Conservation (phyloP, 2,888 invertebrate genomes). For the Pristionchus exspectatus region DNA sequence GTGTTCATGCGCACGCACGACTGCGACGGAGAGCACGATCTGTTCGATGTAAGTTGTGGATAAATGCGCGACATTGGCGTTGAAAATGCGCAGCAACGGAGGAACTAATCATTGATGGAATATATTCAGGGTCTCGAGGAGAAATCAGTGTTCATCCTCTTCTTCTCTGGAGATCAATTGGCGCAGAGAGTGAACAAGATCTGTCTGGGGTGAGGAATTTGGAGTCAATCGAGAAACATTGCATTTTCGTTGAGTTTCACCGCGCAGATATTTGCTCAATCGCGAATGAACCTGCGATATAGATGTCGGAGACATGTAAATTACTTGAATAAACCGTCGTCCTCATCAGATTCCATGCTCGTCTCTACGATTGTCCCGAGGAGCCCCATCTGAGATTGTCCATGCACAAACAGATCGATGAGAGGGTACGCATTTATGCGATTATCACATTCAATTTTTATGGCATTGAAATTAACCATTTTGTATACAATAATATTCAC, state of each 20-base stretch:
- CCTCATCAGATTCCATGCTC: conserved; percentile 87
- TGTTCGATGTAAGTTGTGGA: conserved; percentile 58
- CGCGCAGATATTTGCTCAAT: not conserved
- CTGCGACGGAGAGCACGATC: conserved; percentile 61
- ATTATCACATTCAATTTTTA: no score
- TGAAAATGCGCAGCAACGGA: not conserved
- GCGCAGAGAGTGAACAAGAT: conserved; percentile 40
- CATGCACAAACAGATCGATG: conserved; percentile 95
- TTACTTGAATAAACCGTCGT: not conserved
- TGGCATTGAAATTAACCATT: no score
- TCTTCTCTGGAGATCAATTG: conserved; percentile 91
- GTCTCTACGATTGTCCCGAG: conserved; percentile 93
- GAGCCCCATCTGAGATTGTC: conserved; percentile 94
- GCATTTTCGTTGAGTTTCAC: not conserved
- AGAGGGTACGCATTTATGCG: conserved; percentile 82
- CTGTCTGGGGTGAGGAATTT: conserved; percentile 39
- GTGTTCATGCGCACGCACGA: conserved; percentile 72
- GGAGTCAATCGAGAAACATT: not conserved
- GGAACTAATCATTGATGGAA: not conserved
- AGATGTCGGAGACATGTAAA: not conserved
- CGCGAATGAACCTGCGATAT: not conserved
- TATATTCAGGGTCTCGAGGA: conserved; percentile 28
- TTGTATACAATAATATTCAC: no score
- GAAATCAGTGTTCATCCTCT: conserved; percentile 91
- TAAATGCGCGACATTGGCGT: not conserved